These are phyloP conservation scores for Erebia ligea DNA, from an alignment of 2,888 invertebrate species.

Conservation along the genomic window DNA sequence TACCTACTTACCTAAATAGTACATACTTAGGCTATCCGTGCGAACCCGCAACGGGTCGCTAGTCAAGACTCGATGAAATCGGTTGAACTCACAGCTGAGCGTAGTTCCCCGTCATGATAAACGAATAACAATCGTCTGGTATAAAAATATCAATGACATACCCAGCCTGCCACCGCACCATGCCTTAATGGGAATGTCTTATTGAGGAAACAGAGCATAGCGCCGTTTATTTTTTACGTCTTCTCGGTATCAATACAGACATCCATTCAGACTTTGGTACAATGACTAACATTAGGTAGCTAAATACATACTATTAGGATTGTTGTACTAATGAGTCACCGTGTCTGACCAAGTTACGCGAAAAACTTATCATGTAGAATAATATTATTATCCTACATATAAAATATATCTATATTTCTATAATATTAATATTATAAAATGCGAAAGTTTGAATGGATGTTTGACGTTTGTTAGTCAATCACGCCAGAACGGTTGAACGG, in stretches of 20 bases:
- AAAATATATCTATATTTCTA: background rate
- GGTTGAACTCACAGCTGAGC: background rate
- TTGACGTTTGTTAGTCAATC: no score
- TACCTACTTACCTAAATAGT: no score
- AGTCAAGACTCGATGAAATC: no score
- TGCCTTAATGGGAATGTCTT: constrained; percentile 36
- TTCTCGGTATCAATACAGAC: constrained; percentile 37
- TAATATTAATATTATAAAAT: background rate
- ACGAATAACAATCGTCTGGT: constrained; percentile 1
- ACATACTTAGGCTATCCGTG: no score
- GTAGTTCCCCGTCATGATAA: background rate
- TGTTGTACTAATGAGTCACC: constrained; percentile 30
- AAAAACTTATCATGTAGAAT: constrained; percentile 15
- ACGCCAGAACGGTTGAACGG: no score
- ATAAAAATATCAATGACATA: constrained; percentile 38
- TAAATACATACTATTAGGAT: constrained; percentile 20
- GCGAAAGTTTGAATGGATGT: no score
- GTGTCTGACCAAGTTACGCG: constrained; percentile 18
- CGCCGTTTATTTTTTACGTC: constrained; percentile 30
- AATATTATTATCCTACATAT: background rate
- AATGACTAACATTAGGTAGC: constrained; percentile 34
- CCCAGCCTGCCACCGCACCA: constrained; percentile 19
- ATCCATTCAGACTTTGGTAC: constrained; percentile 34
- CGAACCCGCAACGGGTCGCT: no score
- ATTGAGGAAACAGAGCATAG: constrained; percentile 37